These are phyloP conservation scores for Protobothrops flavoviridis DNA, from an alignment of 2,113 vertebrate genomes.

Conservation along the genomic window DNA sequence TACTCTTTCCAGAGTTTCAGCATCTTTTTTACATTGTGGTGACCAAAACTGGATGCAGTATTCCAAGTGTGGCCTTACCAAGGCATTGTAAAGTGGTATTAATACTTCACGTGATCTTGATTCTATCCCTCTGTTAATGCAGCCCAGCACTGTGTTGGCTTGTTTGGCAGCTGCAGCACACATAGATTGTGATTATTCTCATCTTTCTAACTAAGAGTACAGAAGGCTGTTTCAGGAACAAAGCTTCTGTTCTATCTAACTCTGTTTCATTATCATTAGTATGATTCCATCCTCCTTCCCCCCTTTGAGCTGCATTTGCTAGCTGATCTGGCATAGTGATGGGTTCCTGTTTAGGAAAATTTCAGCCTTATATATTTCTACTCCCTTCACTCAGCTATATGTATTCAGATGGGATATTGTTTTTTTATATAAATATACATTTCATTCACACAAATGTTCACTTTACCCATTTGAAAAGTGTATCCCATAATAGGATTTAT, in stretches of 20 bases:
- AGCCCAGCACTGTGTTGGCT: no score
- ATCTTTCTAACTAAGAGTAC: neutral
- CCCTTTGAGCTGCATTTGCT: neutral
- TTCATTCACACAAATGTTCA: neutral
- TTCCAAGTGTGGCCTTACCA: no score
- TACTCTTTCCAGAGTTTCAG: no score
- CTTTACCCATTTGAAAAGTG: no score
- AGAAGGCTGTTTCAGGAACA: neutral
- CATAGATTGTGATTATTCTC: neutral
- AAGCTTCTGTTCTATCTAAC: neutral
- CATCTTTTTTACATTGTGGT: no score
- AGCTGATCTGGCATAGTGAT: neutral
- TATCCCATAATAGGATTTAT: no score
- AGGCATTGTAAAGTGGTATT: no score
- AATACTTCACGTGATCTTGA: no score
- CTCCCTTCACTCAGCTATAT: neutral
- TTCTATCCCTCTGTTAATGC: no score
- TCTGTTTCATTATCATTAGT: neutral
- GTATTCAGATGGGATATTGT: neutral
- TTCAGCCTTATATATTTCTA: neutral
- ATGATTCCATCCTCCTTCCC: fast-evolving
- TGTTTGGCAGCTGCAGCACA: no score
- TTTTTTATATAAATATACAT: neutral
- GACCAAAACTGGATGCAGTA: no score
- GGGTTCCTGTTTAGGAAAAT: neutral